Evolutionary conservation across 2,113 vertebrate genomes (phyloP), one percentile per base, ranked within the genome.

Genomic region (Gavialis gangeticus): DNA sequence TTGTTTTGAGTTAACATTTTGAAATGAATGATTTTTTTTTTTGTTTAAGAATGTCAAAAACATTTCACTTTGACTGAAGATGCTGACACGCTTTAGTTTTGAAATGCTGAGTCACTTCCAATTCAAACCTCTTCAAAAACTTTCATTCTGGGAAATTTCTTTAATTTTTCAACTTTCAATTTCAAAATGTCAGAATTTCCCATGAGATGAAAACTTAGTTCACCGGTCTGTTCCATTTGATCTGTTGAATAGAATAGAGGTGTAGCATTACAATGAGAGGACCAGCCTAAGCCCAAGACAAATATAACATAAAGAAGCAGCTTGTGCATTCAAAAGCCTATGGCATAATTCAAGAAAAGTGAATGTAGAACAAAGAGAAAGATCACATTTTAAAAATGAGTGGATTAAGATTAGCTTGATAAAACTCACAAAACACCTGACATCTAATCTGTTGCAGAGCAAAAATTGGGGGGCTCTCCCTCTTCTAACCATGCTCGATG

Each of bases 191-290:
- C 59, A 60, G 15, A 15, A 6, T 82, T 88, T 73, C 22, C 67
- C 18, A 27, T n/a, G 37, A 27, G 63, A 25, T 17, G 54, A 63
- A 34, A 63, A n/a, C 8, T 54, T 2, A 0, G 0, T 27, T 25
- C 34, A 18, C 18, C 17, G 6, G 30, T 30, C 18, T 19, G 66
- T 11, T 67, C 64, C 56, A n/a, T 37, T 11, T 76, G 56, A 83
- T 11, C 27, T 12, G 19, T 9, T 30, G 46, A 24, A 30, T 81
- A 15, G n/a, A 0, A 0, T 4, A 18, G 60, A 13, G 14, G 24
- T 34, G 21, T 37, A 67, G 66, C 56, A 7, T 24, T 28, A 30
- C 46, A 56, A 28, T 55, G 14, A 22, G 16, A 2, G 37, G 13
- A 24, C 28, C 81, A 59, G 75, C 37, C 18, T 71, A 66, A 24